Conservation (phyloP, 2,888 invertebrate genomes). For the Leptinotarsa haldemani region DNA sequence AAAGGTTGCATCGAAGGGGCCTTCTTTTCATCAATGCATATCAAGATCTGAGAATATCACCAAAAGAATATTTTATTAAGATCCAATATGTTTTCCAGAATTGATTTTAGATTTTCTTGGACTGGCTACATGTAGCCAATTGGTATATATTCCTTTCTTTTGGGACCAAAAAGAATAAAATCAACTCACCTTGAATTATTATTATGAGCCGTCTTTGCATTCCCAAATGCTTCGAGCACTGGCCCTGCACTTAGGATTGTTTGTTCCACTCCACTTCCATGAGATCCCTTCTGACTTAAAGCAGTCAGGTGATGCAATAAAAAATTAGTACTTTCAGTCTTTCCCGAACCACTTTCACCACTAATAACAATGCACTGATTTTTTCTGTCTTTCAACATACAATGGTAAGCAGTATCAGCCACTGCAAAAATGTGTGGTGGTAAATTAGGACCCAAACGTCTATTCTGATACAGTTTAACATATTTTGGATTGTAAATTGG, state of each 20-base stretch:
- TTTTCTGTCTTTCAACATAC: conserved; percentile 90
- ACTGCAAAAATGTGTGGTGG: conserved; percentile 98
- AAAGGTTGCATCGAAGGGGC: too few species aligned
- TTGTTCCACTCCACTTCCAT: conserved; percentile 96
- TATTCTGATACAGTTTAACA: conserved; percentile 94
- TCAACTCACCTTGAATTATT: conserved; percentile 79
- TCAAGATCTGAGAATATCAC: too few species aligned
- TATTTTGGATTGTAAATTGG: conserved; percentile 98
- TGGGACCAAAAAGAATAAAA: not conserved
- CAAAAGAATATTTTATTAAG: too few species aligned
- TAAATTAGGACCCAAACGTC: conserved; percentile 88
- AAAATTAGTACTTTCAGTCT: conserved; percentile 97
- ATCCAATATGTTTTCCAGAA: too few species aligned
- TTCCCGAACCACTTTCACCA: conserved; percentile 95
- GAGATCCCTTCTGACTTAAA: conserved; percentile 92
- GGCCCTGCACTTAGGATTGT: conserved; percentile 96
- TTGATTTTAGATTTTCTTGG: too few species aligned
- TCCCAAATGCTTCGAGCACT: conserved; percentile 97
- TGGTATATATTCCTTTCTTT: too few species aligned
- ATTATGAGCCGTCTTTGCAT: conserved; percentile 97
- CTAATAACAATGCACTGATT: conserved; percentile 97
- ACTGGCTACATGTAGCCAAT: too few species aligned
- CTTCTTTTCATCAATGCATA: too few species aligned
- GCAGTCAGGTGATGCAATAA: conserved; percentile 94
- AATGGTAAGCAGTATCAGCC: conserved; percentile 93